Evolutionary conservation across 2,888 invertebrate species (phyloP).

Genomic region (Noctua fimbriata): DNA sequence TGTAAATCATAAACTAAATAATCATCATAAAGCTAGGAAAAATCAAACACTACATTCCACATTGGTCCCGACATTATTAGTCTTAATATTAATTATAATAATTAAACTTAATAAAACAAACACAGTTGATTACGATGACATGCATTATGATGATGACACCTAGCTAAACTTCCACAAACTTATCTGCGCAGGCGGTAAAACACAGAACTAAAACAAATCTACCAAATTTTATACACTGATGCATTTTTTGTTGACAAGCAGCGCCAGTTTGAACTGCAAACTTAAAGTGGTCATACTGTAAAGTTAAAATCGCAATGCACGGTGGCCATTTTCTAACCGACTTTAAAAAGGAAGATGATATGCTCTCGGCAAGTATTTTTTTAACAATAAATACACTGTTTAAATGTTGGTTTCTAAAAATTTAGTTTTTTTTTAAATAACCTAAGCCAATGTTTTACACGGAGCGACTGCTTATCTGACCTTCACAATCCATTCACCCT

Average conservation of each 20-base stretch:
- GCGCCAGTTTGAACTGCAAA: not conserved
- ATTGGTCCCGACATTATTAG: too few species aligned
- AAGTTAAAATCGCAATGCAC: not conserved
- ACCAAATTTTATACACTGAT: not conserved
- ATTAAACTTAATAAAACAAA: not conserved
- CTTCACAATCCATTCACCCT: not conserved
- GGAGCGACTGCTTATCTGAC: not conserved
- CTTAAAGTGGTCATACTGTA: not conserved
- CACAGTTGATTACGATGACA: not conserved
- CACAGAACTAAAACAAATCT: not conserved
- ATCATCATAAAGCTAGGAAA: too few species aligned
- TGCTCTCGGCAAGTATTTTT: not conserved
- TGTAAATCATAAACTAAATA: too few species aligned
- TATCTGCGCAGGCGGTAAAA: not conserved
- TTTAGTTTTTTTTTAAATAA: too few species aligned
- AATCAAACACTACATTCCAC: too few species aligned
- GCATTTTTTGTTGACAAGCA: not conserved
- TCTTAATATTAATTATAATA: too few species aligned
- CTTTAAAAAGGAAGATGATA: not conserved
- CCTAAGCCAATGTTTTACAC: not conserved
- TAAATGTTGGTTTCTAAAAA: not conserved
- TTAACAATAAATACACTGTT: not conserved
- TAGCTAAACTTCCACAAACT: not conserved
- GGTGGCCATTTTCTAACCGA: not conserved
- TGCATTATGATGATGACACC: not conserved